Conservation (phyloP, 2,113 vertebrate species). For the Urocitellus parryii region DNA sequence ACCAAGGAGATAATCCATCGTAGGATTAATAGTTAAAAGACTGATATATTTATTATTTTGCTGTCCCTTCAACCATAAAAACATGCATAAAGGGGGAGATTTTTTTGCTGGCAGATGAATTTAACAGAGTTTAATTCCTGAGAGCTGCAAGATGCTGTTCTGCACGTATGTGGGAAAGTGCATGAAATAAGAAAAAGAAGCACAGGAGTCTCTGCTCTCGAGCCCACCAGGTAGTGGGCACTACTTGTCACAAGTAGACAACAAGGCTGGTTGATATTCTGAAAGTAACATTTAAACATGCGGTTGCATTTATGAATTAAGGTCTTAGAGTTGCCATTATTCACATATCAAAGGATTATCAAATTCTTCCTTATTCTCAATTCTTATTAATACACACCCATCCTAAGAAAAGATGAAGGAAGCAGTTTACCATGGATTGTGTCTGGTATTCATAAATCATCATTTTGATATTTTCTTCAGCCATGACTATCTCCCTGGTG, state of each 20-base stretch:
- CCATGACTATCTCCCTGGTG: not conserved
- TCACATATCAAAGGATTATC: not conserved
- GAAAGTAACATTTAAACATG: not conserved
- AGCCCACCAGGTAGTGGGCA: too few relatives aligned
- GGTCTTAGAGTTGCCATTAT: not conserved
- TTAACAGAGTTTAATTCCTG: not conserved
- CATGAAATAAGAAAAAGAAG: not conserved
- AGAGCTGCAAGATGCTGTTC: not conserved
- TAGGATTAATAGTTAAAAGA: not conserved
- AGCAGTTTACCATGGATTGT: not conserved
- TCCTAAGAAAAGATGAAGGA: not conserved
- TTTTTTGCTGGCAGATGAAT: not conserved
- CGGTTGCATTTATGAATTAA: not conserved
- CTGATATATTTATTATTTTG: not conserved
- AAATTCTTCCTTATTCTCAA: not conserved
- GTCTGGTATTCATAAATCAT: not conserved
- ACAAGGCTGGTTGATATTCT: not conserved
- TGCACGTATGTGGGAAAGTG: not conserved
- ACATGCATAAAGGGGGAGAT: not conserved
- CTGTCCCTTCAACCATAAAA: not conserved
- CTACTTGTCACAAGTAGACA: not conserved
- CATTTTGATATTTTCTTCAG: not conserved
- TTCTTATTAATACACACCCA: not conserved
- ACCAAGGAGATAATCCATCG: not conserved
- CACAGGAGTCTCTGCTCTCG: accelerated